These are phyloP conservation scores for Notarius lentiginosus DNA, from an alignment of 2,113 vertebrate species.

Conservation along the genomic window DNA sequence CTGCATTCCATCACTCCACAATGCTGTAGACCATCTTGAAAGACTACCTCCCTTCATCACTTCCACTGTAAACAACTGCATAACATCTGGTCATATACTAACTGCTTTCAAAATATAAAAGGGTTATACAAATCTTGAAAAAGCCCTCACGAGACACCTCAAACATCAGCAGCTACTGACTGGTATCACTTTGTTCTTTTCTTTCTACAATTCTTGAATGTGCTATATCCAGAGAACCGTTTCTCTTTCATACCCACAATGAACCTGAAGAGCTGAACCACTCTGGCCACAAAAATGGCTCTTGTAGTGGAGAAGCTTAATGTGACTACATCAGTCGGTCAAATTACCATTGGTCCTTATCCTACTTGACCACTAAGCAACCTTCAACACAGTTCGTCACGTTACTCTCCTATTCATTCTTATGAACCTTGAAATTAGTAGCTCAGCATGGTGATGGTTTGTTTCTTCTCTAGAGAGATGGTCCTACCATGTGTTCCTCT, in stretches of 20 bases:
- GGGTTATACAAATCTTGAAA: neutral
- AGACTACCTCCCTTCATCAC: neutral
- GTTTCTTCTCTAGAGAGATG: no score
- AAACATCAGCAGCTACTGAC: neutral
- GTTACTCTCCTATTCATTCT: neutral
- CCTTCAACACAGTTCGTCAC: no score
- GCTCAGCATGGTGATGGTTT: neutral
- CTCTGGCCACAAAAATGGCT: no score
- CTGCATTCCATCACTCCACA: neutral
- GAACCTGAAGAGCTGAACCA: neutral
- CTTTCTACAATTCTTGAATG: neutral
- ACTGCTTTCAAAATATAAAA: neutral
- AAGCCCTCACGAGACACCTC: neutral
- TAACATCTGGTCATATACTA: neutral
- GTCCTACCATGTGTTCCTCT: neutral
- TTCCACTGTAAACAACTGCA: neutral
- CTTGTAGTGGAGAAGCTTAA: no score
- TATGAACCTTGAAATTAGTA: neutral
- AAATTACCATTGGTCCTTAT: neutral
- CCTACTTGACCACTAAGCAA: no score
- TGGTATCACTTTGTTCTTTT: neutral
- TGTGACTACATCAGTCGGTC: no score
- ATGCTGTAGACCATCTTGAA: neutral
- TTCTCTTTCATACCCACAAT: neutral
- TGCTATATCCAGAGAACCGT: neutral